phyloP scores from a whole-genome alignment of 2,113 vertebrate genomes.

The Oriolus oriolus region DNA sequence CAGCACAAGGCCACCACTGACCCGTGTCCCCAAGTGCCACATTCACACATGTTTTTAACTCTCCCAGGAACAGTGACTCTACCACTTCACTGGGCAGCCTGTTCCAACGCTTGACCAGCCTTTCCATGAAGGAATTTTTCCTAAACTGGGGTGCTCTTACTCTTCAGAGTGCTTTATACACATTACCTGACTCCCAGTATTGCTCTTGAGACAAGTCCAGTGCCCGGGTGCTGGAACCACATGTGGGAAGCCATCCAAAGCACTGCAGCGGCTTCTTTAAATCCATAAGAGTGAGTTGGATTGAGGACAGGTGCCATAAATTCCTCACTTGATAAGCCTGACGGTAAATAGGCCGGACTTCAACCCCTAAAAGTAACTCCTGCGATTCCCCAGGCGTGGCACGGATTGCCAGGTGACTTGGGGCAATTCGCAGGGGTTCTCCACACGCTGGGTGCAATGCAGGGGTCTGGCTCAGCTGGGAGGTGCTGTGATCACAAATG shows the following conservation, averaged over 20 bases:
- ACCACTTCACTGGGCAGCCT: neutral
- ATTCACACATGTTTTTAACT: neutral
- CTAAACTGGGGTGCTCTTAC: neutral
- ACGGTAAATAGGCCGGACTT: fast-evolving
- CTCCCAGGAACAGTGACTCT: neutral
- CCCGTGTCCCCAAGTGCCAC: neutral
- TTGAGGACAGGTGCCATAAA: neutral
- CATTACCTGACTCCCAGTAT: neutral
- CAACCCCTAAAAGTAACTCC: neutral
- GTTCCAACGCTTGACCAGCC: neutral
- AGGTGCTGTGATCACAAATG: neutral
- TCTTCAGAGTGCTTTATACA: neutral
- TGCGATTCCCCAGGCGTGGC: neutral
- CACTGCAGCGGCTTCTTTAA: neutral
- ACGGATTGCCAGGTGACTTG: neutral
- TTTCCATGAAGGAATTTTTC: neutral
- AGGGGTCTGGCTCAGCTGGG: neutral
- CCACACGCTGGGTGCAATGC: neutral
- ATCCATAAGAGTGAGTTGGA: fast-evolving
- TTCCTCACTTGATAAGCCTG: neutral
- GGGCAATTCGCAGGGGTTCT: neutral
- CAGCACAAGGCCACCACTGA: neutral
- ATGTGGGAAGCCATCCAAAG: neutral
- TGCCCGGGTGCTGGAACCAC: neutral
- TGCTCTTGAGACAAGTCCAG: neutral